Evolutionary conservation across 2,113 vertebrate genomes (phyloP).

Genomic region (Anoplopoma fimbria): DNA sequence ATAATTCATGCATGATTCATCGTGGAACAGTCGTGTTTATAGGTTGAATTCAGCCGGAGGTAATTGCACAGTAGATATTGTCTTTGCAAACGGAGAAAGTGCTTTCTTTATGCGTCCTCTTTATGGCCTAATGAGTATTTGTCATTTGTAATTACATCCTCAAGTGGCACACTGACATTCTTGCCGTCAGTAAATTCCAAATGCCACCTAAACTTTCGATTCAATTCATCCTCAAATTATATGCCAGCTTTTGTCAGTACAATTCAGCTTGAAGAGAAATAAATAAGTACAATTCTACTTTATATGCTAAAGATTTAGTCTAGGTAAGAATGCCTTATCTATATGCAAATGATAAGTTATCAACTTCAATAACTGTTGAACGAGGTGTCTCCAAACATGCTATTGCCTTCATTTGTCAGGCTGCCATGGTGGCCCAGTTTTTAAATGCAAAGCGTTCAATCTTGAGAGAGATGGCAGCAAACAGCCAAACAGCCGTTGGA

Average conservation of each 20-base stretch:
- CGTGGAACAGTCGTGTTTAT: slow-evolving; percentile 46
- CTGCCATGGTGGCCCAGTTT: slow-evolving; percentile 76
- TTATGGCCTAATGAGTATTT: slow-evolving; percentile 64
- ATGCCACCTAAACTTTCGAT: slow-evolving; percentile 54
- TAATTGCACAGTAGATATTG: slow-evolving; percentile 57
- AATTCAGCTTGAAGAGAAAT: slow-evolving; percentile 55
- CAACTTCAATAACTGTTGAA: slow-evolving; percentile 84
- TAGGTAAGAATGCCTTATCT: slow-evolving; percentile 84
- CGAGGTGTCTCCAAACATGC: slow-evolving; percentile 79
- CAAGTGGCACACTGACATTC: slow-evolving; percentile 57
- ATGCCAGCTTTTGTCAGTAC: slow-evolving; percentile 66
- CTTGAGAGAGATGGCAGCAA: slow-evolving; percentile 72
- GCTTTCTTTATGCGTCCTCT: slow-evolving; percentile 31
- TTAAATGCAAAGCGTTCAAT: slow-evolving; percentile 76
- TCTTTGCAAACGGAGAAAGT: slow-evolving; percentile 58
- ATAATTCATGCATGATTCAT: slow-evolving; percentile 64
- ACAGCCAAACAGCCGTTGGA: slow-evolving; percentile 70
- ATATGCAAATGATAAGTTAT: slow-evolving; percentile 87
- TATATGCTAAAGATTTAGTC: slow-evolving; percentile 84
- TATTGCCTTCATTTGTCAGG: slow-evolving; percentile 81
- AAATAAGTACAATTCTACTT: slow-evolving; percentile 74
- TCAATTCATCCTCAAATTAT: slow-evolving; percentile 62
- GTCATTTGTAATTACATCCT: slow-evolving; percentile 72
- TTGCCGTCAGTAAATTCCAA: slow-evolving; percentile 47
- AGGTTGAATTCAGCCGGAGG: slow-evolving; percentile 36